These are phyloP conservation scores for Acanthococcus lagerstroemiae DNA, from an alignment of 2,888 invertebrate species.

Conservation along the genomic window DNA sequence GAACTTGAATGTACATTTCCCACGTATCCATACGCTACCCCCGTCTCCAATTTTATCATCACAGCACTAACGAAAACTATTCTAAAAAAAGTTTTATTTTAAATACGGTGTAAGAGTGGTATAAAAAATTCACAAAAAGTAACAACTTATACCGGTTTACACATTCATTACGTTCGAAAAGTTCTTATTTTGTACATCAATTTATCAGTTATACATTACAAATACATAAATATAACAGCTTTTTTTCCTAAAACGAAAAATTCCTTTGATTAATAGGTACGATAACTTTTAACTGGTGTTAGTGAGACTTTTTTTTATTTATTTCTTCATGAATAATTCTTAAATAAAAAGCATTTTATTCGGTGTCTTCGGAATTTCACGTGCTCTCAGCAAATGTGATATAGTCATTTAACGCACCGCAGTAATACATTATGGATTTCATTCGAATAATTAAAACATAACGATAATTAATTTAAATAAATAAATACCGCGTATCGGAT, in stretches of 20 bases:
- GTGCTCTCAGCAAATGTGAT: too few relatives aligned
- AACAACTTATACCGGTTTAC: conserved; percentile 1
- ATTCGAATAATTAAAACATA: neutral
- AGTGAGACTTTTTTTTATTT: neutral
- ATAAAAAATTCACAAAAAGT: conserved; percentile 8
- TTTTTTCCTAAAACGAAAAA: neutral
- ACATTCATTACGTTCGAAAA: neutral
- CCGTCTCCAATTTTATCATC: too few relatives aligned
- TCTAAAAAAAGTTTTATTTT: conserved; percentile 8
- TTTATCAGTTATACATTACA: neutral
- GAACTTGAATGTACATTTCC: too few relatives aligned
- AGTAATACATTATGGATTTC: neutral
- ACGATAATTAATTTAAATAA: neutral
- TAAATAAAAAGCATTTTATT: too few relatives aligned
- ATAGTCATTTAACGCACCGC: too few relatives aligned
- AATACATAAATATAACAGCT: neutral
- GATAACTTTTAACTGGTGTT: neutral
- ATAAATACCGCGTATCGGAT: neutral
- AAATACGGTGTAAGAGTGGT: conserved; percentile 28
- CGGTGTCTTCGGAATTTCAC: too few relatives aligned
- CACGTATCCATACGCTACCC: too few relatives aligned
- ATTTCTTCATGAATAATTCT: too few relatives aligned
- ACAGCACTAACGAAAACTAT: too few relatives aligned
- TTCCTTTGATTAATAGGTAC: neutral
- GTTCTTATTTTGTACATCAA: neutral